Conservation (phyloP, 2,888 invertebrate genomes). For the Conistra vaccinii region DNA sequence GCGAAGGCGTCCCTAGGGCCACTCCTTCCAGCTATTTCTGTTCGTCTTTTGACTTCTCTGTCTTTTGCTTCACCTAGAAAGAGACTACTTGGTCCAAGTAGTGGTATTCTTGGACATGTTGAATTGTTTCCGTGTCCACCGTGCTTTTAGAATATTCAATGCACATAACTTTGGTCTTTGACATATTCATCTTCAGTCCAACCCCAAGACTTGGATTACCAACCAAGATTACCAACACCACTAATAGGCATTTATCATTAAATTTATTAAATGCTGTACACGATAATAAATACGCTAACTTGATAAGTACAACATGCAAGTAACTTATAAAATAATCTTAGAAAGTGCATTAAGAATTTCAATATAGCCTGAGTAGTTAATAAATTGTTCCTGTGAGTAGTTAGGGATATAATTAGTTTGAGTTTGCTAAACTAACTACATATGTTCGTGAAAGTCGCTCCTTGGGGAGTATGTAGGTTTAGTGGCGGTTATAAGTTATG, state of each 20-base stretch:
- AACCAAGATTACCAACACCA: not conserved
- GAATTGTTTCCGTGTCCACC: too few species aligned
- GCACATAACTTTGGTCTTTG: too few species aligned
- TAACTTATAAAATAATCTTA: conserved; percentile 22
- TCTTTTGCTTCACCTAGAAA: too few species aligned
- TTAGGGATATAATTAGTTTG: conserved; percentile 42
- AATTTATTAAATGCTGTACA: not conserved
- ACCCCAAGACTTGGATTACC: too few species aligned
- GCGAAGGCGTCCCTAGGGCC: too few species aligned
- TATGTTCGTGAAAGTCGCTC: conserved; percentile 24
- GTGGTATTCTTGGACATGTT: too few species aligned
- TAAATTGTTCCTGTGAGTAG: conserved; percentile 35
- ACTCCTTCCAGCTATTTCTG: too few species aligned
- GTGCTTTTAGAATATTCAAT: too few species aligned
- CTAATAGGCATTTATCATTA: not conserved
- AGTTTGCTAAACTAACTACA: conserved; percentile 32
- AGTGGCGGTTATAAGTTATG: conserved; percentile 22
- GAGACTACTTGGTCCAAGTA: too few species aligned
- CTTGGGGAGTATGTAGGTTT: conserved; percentile 6
- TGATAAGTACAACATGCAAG: not conserved
- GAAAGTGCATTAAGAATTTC: conserved; percentile 46
- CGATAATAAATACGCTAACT: not conserved
- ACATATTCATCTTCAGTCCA: too few species aligned
- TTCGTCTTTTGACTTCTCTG: too few species aligned
- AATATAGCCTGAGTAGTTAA: conserved; percentile 16